These are phyloP conservation scores for Sinocyclocheilus anophthalmus DNA, from an alignment of 2,113 vertebrate species.

Conservation along the genomic window DNA sequence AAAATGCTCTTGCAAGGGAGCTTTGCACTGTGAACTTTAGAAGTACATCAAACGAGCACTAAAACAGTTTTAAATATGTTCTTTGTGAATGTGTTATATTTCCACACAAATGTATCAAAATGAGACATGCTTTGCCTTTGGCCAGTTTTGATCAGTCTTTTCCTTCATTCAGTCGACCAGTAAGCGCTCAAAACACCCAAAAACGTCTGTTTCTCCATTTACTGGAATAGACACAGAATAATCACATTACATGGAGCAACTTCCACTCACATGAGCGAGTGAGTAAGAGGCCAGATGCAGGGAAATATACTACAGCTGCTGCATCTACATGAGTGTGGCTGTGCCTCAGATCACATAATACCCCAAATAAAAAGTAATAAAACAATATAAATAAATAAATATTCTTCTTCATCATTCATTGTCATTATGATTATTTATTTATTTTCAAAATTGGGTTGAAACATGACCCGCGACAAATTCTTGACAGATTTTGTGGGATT, in stretches of 20 bases:
- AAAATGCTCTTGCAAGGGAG: background rate
- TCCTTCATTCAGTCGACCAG: background rate
- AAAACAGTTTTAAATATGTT: background rate
- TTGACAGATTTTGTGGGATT: too few relatives aligned
- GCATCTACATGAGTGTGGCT: background rate
- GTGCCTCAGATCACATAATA: background rate
- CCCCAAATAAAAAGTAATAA: background rate
- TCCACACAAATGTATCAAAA: background rate
- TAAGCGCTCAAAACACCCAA: background rate
- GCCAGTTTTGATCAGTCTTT: background rate
- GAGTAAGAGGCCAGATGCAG: conserved; percentile 11
- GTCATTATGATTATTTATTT: too few relatives aligned
- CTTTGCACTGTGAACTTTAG: background rate
- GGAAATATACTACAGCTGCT: background rate
- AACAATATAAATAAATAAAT: too few relatives aligned
- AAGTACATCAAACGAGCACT: background rate
- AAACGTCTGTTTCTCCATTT: conserved; percentile 21
- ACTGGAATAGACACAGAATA: conserved; percentile 39
- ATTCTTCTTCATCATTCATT: too few relatives aligned
- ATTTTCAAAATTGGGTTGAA: too few relatives aligned
- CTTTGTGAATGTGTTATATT: background rate
- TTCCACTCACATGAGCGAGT: conserved; percentile 31
- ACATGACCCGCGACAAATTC: too few relatives aligned
- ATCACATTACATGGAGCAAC: conserved; percentile 22
- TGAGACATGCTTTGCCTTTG: background rate